These are phyloP conservation scores for Trichopria drosophilae DNA, from an alignment of 2,888 invertebrate species.

Conservation along the genomic window DNA sequence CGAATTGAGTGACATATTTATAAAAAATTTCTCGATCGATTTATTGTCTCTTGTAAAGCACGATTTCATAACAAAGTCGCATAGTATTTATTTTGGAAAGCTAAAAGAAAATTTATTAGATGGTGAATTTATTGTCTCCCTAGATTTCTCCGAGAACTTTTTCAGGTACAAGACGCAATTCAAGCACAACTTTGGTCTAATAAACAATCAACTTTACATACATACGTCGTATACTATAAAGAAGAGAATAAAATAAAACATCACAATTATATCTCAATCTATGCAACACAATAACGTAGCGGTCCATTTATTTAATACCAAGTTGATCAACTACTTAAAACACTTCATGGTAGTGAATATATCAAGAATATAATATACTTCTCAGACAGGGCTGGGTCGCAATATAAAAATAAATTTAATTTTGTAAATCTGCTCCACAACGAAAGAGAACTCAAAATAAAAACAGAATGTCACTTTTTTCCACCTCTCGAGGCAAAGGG, in stretches of 20 bases:
- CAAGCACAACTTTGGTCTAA: conserved; percentile 24
- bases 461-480: conserved; percentile 17
- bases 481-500: conserved; percentile 24
- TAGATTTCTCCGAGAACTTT: conserved; percentile 12
- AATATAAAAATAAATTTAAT: conserved; percentile 19
- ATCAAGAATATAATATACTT: conserved; percentile 11
- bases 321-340: too few species aligned
- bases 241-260: too few species aligned
- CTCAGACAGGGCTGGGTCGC: conserved; percentile 14
- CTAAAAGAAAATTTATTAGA: neutral
- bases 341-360: too few species aligned
- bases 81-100: conserved; percentile 1
- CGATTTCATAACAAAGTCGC: conserved; percentile 1
- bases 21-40: conserved; percentile 6
- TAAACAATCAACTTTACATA: conserved; percentile 6
- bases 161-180: conserved; percentile 24
- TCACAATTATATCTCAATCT: too few species aligned
- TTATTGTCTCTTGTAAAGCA: conserved; percentile 2
- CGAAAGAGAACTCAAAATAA: conserved; percentile 9
- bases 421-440: conserved; percentile 11
- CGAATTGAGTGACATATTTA: conserved; percentile 10
- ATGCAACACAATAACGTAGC: too few species aligned
- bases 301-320: too few species aligned
- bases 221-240: too few species aligned
- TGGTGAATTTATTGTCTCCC: conserved; percentile 2